These are phyloP conservation scores for Lutjanus campechanus DNA, from an alignment of 2,797 vertebrate species.

Conservation along the genomic window DNA sequence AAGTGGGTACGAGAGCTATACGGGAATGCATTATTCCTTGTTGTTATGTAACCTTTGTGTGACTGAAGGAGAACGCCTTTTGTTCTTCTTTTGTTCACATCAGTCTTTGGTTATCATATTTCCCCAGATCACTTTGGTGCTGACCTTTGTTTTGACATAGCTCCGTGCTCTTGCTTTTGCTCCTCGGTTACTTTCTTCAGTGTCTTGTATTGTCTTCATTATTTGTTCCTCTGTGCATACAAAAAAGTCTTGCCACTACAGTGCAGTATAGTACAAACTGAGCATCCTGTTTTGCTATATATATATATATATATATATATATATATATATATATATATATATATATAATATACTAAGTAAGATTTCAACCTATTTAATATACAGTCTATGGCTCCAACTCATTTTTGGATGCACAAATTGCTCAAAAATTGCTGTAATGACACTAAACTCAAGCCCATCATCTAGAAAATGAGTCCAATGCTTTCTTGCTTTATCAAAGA, in stretches of 20 bases:
- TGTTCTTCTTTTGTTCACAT: slow-evolving; percentile 10
- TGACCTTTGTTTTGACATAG: slow-evolving; percentile 37
- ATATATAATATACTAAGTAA: no score
- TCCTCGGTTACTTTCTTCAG: neutral
- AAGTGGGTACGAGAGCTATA: neutral
- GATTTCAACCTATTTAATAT: no score
- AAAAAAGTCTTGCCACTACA: neutral
- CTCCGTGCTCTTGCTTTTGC: slow-evolving; percentile 14
- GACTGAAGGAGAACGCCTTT: neutral
- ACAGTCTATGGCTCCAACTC: no score
- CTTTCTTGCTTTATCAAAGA: slow-evolving; percentile 1
- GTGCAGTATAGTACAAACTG: neutral
- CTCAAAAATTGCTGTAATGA: neutral
- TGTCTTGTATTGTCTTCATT: neutral
- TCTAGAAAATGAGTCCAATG: neutral
- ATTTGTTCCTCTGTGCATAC: neutral
- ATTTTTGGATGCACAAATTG: no score
- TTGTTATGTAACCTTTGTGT: slow-evolving; percentile 7
- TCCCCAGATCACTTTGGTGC: slow-evolving; percentile 7
- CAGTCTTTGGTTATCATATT: slow-evolving; percentile 19
- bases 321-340: no score
- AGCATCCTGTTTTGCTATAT: neutral
- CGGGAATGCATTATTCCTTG: neutral
- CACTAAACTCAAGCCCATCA: neutral
- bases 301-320: no score